These are phyloP conservation scores for Tupiocoris notatus DNA, from an alignment of 2,888 invertebrate species.

Conservation along the genomic window DNA sequence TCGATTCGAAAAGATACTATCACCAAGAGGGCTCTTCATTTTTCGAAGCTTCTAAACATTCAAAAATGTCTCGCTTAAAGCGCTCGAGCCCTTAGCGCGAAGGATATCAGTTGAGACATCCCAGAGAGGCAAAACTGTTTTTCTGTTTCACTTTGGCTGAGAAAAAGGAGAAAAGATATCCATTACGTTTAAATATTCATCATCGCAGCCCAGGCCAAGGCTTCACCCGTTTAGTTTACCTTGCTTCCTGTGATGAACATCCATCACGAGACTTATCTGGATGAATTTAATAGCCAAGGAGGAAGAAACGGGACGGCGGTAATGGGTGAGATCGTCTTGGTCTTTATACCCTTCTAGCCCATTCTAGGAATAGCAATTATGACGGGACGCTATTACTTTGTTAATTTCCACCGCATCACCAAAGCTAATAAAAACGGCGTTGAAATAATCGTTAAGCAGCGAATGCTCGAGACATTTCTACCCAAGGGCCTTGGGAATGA, in stretches of 20 bases:
- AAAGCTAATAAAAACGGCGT: not conserved
- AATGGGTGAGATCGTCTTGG: not conserved
- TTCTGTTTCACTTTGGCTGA: not conserved
- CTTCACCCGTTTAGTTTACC: not conserved
- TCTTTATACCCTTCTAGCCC: not conserved
- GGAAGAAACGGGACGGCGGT: not conserved
- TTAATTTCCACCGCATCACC: not conserved
- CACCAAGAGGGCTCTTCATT: no score
- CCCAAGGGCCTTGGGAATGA: no score
- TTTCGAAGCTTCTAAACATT: no score
- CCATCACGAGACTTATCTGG: slow-evolving; percentile 33
- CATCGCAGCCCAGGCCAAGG: not conserved
- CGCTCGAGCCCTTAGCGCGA: no score
- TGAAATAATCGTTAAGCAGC: not conserved
- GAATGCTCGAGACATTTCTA: no score
- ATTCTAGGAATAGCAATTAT: not conserved
- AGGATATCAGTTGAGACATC: not conserved
- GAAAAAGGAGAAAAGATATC: not conserved
- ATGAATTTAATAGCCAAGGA: not conserved
- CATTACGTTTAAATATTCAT: not conserved
- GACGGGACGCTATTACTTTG: not conserved
- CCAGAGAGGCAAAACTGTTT: not conserved
- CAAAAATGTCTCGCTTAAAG: no score
- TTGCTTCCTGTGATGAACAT: slow-evolving; percentile 8
- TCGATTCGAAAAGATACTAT: no score